Evolutionary conservation across 2,888 invertebrate species (phyloP).

Genomic region (Lasioglossum figueresi): DNA sequence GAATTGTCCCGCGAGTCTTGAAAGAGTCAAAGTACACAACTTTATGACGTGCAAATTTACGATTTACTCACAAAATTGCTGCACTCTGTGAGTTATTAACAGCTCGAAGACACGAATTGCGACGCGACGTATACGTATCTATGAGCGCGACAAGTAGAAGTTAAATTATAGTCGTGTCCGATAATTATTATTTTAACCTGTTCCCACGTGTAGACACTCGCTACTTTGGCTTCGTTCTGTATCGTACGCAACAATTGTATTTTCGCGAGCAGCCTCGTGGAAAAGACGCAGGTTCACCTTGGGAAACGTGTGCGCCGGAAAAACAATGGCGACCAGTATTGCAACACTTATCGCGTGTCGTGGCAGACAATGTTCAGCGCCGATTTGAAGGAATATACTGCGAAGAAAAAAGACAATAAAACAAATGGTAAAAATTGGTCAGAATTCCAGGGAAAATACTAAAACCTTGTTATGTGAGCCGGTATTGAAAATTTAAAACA

Average conservation of each 20-base stretch:
- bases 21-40: background rate
- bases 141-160: background rate
- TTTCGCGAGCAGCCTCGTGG: background rate
- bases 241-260: background rate
- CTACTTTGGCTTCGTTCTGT: background rate
- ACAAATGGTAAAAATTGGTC: too few species aligned
- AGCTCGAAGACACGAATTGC: too few species aligned
- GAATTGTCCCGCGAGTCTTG: background rate
- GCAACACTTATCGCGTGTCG: conserved; percentile 6
- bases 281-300: conserved; percentile 10
- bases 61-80: background rate
- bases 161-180: background rate
- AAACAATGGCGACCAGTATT: conserved; percentile 1
- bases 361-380: background rate
- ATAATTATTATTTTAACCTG: background rate
- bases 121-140: too few species aligned
- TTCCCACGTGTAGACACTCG: background rate
- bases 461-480: too few species aligned
- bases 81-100: too few species aligned
- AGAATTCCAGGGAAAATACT: too few species aligned
- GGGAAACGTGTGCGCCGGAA: background rate
- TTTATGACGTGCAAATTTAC: background rate
- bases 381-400: background rate
- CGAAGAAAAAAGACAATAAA: background rate
- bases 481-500: too few species aligned